Evolutionary conservation across 2,113 vertebrate species (phyloP), one percentile per base, ranked within the genome.

Genomic region (Redunca redunca): DNA sequence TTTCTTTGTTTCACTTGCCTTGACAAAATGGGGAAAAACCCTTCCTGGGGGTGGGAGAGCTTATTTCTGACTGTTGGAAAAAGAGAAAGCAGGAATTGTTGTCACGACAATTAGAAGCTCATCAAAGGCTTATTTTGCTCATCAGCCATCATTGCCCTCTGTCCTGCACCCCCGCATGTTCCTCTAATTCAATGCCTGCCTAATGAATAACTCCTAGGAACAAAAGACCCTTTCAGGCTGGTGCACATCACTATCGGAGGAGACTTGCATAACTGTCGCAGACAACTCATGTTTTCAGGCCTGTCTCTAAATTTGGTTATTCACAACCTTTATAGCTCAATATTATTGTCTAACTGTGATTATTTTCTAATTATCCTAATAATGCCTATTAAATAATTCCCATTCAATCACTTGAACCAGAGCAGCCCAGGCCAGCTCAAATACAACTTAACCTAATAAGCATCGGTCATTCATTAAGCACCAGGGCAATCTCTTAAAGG

Each of bases 351-450:
- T 97, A 98, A 99, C 98, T 99, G 98, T 99, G 99, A 99, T 99
- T 80, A 98, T 99, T 99, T 99, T 99, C 99, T 99, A 99, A 99
- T 99, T 99, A 99, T 99, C 98, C 98, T 99, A 99, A 99, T 99
- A 99, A 99, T 98, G 98, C 98, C 98, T 98, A 99, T 99, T 99
- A 99, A 99, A 99, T 99, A 99, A 99, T 98, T 98, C 98, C 98
- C 98, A 99, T 99, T 99, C 99, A 99, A 99, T 99, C 98, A 98
- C 98, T 99, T 98, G 97, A 99, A 99, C 98, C 97, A 97, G 97
- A 98, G 98, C 98, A 98, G 98, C 91, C 1, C 98, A 99, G 98
- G 98, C 98, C 98, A 98, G 97, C 98, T 99, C 98, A 98, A 99
- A 99, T 98, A 97, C 98, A 98, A 98, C 97, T 99, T 99, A 99